Percentiles rank a stretch among this genome's conserved stretches.
Conservation (phyloP, 2,888 invertebrate species). For the Gryllus longicercus region DNA sequence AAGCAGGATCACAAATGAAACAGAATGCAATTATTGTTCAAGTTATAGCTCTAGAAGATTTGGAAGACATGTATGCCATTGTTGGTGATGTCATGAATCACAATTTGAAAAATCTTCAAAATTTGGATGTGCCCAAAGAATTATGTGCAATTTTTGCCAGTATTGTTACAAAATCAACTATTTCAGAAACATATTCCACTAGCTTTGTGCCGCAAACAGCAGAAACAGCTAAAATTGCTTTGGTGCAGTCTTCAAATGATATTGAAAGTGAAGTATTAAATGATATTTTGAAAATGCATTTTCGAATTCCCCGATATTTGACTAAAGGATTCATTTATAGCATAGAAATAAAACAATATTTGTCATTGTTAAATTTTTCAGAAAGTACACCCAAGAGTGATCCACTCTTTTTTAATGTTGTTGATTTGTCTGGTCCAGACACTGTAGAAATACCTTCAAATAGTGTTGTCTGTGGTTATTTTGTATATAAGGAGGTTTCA, state of each 20-base stretch:
- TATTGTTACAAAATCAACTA: not conserved
- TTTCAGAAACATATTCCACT: not conserved
- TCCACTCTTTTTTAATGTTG: slow-evolving; percentile 49
- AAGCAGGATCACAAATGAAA: not conserved
- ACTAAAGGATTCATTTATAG: slow-evolving; percentile 62
- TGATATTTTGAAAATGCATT: slow-evolving; percentile 62
- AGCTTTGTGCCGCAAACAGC: slow-evolving; percentile 18
- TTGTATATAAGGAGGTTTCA: slow-evolving; percentile 59
- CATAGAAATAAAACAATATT: slow-evolving; percentile 55
- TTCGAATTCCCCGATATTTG: slow-evolving; percentile 63
- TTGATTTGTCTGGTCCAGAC: slow-evolving; percentile 36
- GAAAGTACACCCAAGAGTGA: slow-evolving; percentile 37
- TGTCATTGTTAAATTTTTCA: slow-evolving; percentile 45
- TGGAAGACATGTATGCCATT: slow-evolving; percentile 18
- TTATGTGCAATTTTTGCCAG: not conserved
- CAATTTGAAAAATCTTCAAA: slow-evolving; percentile 18
- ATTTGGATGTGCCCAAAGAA: not conserved
- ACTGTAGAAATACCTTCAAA: not conserved
- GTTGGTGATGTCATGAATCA: slow-evolving; percentile 23
- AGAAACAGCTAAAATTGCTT: not conserved
- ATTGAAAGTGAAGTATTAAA: slow-evolving; percentile 51
- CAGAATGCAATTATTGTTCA: not conserved
- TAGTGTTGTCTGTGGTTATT: slow-evolving; percentile 46
- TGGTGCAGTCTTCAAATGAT: not conserved
- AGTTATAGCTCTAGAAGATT: not conserved